Evolutionary conservation across 2,888 invertebrate genomes (phyloP).

Genomic region (Zhuqinia jingwanae): DNA sequence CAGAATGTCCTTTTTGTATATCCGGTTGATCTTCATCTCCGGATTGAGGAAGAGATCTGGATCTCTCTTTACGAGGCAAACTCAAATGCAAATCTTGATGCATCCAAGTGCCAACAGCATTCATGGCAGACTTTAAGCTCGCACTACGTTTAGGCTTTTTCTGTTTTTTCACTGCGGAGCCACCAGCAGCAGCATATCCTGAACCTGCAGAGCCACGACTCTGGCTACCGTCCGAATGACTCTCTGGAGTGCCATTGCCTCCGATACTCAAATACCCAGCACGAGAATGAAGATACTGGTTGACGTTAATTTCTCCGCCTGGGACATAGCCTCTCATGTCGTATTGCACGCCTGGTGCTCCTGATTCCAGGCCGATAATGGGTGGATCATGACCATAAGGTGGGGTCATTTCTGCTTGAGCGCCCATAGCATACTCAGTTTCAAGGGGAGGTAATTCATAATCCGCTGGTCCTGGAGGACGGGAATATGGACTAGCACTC

Average conservation of each 20-base stretch:
- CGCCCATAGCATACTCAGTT: conserved; percentile 54
- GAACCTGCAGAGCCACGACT: conserved; percentile 63
- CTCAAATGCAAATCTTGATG: conserved; percentile 88
- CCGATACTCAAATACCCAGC: conserved; percentile 76
- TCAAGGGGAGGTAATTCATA: conserved; percentile 53
- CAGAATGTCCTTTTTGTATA: conserved; percentile 82
- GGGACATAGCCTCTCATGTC: conserved; percentile 63
- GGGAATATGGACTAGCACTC: conserved; percentile 35
- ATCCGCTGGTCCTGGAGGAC: conserved; percentile 39
- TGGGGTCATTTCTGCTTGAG: conserved; percentile 24
- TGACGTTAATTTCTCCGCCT: conserved; percentile 61
- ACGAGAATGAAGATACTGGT: conserved; percentile 74
- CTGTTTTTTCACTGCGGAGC: conserved; percentile 81
- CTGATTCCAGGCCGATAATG: conserved; percentile 51
- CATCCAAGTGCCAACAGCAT: conserved; percentile 89
- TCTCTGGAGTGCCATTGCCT: conserved; percentile 68
- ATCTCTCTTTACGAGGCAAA: conserved; percentile 86
- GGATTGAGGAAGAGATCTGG: conserved; percentile 86
- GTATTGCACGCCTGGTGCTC: conserved; percentile 29
- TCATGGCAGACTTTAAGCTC: conserved; percentile 90
- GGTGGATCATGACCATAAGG: conserved; percentile 52
- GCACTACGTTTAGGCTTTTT: conserved; percentile 87
- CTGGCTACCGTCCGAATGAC: conserved; percentile 67
- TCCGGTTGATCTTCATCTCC: conserved; percentile 83
- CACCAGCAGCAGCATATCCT: conserved; percentile 39